Evolutionary conservation across 2,797 vertebrate genomes (phyloP), one percentile per base, ranked within the genome.

Genomic region (Sternotherus odoratus): DNA sequence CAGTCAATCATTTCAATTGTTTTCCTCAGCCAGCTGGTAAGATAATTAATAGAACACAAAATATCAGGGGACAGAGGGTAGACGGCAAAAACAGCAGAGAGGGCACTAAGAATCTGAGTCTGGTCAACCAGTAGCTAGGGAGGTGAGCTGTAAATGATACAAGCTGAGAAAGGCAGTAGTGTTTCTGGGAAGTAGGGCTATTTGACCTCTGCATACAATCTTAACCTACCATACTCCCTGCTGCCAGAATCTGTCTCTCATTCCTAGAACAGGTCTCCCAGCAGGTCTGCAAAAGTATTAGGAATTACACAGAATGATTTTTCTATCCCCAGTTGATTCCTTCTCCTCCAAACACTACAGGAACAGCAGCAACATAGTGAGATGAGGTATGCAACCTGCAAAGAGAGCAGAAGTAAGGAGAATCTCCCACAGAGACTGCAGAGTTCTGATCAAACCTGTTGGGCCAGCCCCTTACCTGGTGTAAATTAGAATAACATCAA

Each of bases 231-330:
- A 86, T 53, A 30, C 6, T 13, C 13, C 57, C 28, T 33, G 50
- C 92, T 63, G 80, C 89, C 74, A 8, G 46, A 43, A 74, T 90
- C 95, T 89, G 66, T 43, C 84, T 89, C 33, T 90, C 91, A 95
- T 86, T 53, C 90, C 23, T 30, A 75, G 69, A 7, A 57, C 87
- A 79, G 54, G 77, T 11, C 1, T 39, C 33, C 9, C 17, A 79
- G 77, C 43, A 86, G 57, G 88, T 94, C 79, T 82, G 60, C 24
- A 93, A 87, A 87, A 84, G 78, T 90, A 43, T 49, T 83, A 92
- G 81, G 54, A 82, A 72, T n/a, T 81, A 3, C 23, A 66, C 17
- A 51, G 0, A 0, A 78, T 33, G 28, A 57, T 53, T 85, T 89
- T 87, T 51, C 39, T 92, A 91, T 77, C 63, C 9, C 2, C 8